Percentiles rank a stretch among this genome's conserved stretches.
Evolutionary conservation across 1,140 invertebrate species (phyloP).

Genomic region (Hetaerina americana): DNA sequence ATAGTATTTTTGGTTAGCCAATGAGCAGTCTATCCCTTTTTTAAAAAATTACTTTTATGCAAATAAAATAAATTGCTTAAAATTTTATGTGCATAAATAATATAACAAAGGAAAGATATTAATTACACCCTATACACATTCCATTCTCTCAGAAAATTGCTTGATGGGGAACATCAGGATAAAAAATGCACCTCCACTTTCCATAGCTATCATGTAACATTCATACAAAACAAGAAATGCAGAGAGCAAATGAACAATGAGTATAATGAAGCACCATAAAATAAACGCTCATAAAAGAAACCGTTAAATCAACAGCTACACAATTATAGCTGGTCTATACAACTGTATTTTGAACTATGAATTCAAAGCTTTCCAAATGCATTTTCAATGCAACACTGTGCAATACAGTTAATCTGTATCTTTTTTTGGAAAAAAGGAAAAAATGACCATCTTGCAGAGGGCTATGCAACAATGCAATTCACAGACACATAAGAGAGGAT

Average conservation of each 20-base stretch:
- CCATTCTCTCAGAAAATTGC: neutral
- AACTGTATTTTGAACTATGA: neutral
- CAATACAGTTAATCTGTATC: neutral
- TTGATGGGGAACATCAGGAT: neutral
- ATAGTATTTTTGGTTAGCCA: slow-evolving; percentile 35
- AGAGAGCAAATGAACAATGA: slow-evolving; percentile 8
- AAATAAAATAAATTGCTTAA: slow-evolving; percentile 8
- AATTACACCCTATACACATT: neutral
- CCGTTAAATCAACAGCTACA: neutral
- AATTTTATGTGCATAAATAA: slow-evolving; percentile 4
- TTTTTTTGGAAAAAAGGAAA: neutral
- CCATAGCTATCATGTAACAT: neutral
- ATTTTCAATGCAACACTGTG: neutral
- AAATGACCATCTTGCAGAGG: neutral
- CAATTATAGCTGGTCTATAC: neutral
- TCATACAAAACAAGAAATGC: slow-evolving; percentile 9
- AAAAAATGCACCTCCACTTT: slow-evolving; percentile 1
- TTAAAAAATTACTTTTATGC: slow-evolving; percentile 7
- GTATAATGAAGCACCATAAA: slow-evolving; percentile 9
- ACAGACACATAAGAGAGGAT: neutral
- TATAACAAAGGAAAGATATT: slow-evolving; percentile 7
- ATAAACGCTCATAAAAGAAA: slow-evolving; percentile 1
- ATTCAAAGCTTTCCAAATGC: neutral
- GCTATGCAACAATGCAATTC: neutral
- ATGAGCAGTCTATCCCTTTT: slow-evolving; percentile 3